Conservation (phyloP, 2,797 vertebrate genomes). For the Poecilia wingei region DNA sequence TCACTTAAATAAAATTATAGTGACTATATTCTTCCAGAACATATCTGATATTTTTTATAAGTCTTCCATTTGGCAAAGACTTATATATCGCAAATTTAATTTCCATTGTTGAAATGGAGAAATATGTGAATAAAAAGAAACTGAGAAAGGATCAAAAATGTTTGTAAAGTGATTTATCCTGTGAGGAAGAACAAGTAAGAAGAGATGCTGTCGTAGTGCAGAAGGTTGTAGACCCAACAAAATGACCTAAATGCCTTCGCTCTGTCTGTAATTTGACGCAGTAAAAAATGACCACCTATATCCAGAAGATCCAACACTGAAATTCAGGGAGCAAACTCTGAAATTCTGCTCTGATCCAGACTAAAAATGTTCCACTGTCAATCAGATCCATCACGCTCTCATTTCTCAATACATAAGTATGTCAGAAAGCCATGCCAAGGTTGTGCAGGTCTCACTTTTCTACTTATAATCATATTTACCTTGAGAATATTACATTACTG, state of each 20-base stretch:
- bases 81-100: not conserved
- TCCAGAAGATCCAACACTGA: not conserved
- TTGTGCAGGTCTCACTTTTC: not conserved
- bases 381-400: not conserved
- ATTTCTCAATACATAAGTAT: not conserved
- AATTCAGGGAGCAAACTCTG: not conserved
- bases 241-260: not conserved
- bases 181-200: not conserved
- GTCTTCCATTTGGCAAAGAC: not conserved
- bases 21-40: constrained; percentile 32
- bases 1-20: constrained; percentile 44
- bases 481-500: not conserved
- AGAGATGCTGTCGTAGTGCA: not conserved
- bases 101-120: not conserved
- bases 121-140: not conserved
- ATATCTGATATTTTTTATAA: not conserved
- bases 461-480: not conserved
- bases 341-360: not conserved
- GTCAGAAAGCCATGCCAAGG: not conserved
- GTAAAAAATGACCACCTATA: not conserved
- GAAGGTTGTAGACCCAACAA: not conserved
- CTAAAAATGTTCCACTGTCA: not conserved
- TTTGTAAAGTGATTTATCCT: not conserved
- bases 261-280: not conserved
- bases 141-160: not conserved